Evolutionary conservation across 2,888 invertebrate species (phyloP), one percentile per base, ranked within the genome.

Genomic region (Scrobipalpa costella): DNA sequence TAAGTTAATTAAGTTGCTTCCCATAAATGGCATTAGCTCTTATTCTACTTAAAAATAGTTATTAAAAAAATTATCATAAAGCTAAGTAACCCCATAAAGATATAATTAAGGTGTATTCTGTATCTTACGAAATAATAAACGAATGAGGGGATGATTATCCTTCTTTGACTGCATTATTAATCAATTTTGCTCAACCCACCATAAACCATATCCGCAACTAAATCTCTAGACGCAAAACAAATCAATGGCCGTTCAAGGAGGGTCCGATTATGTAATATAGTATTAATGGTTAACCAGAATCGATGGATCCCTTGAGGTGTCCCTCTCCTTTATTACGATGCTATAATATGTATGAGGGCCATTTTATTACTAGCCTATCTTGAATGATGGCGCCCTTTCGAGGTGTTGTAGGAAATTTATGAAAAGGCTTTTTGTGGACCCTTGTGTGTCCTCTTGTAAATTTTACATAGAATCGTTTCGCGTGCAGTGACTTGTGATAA

Each of bases 211-310:
- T 57, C 40, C 49, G 40, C 58, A 63, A 49, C 27, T 44, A 59
- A 63, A 63, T 63, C 63, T 66, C 63, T 61, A 63, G 65, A 57
- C 50, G 67, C 68, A 66, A 67, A 68, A 66, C 66, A 68, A 74
- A 70, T 71, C 66, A 69, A 67, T 49, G 65, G 59, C 65, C 64
- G 71, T 73, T 66, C 65, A 67, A 60, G 66, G 69, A 69, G 71
- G 70, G 72, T 40, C 71, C 73, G 75, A 75, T 79, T 76, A 73
- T 75, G 73, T 80, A 77, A 80, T 85, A 77, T 73, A 82, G 73
- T 87, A 88, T 88, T 88, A 86, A 88, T 85, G 78, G 79, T 67
- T 83, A 83, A 85, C 77, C 77, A 83, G 82, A 83, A 88, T 84
- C 81, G 84, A 90, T 88, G 86, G 77, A 69, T 82, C 90, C 85